Evolutionary conservation across 2,113 vertebrate species (phyloP), one percentile per base, ranked within the genome.

Genomic region (Grammomys surdaster): DNA sequence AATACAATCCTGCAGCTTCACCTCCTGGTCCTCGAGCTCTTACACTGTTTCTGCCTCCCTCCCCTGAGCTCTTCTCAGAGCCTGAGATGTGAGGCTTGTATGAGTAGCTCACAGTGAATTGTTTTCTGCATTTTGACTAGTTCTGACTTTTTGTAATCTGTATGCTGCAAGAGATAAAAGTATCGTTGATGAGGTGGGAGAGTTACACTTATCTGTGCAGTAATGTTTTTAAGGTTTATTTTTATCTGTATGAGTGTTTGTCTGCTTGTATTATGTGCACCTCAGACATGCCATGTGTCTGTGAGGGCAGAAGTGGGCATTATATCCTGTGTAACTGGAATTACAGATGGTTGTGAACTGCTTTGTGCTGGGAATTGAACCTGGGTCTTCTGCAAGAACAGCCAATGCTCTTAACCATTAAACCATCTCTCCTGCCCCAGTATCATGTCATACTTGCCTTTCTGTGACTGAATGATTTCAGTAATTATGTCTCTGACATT

Each of bases 401-500:
- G 81, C 24, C 81, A 84, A 2, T 63, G 56, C 81, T 84, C 24
- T 63, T 63, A 84, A 63, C 80, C 56, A 26, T 40, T 60, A n/a
- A 84, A 14, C 56, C 24, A 63, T 43, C 81, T 84, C 40, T 85
- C 58, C 40, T 46, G 40, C 82, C 16, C 26, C 60, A 65, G 58
- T 85, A 31, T 46, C 26, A 31, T 85, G 82, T 46, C 36, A 1
- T 48, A 20, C 90, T 78, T 97, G 40, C 63, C 65, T 77, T 92
- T 81, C 36, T 82, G 10, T 73, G 77, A 88, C 54, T 54, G 17
- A 40, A 48, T 70, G 89, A 46, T 58, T 95, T 93, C 36, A 80
- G 13, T 93, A 60, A 67, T 67, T 69, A 26, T 80, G 70, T 93
- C 90, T 91, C 67, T 28, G 80, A 22, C 48, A 36, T 85, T 88